Percentiles rank a stretch among this genome's conserved stretches.
Conservation (phyloP, 2,113 vertebrate genomes). For the Nannospalax galili region DNA sequence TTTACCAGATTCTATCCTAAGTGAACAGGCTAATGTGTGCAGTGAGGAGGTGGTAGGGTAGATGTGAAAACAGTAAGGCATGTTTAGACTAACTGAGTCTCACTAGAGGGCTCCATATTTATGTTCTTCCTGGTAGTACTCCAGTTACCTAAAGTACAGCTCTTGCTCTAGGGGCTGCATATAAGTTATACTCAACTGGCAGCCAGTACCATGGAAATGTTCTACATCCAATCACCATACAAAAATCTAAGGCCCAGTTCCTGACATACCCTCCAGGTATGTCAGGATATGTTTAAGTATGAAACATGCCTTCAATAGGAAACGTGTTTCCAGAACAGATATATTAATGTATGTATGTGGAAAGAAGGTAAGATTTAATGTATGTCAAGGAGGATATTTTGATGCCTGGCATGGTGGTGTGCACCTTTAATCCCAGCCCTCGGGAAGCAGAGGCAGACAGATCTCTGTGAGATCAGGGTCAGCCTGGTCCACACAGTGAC, state of each 20-base stretch:
- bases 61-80: not conserved
- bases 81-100: not conserved
- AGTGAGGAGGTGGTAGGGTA: not conserved
- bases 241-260: conserved; percentile 4
- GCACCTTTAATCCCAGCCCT: no score
- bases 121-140: not conserved
- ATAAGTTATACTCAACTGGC: not conserved
- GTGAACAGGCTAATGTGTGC: not conserved
- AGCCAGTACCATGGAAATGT: conserved; percentile 29
- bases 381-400: not conserved
- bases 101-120: not conserved
- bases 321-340: not conserved
- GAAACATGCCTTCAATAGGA: conserved; percentile 19
- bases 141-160: not conserved
- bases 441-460: no score
- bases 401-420: no score
- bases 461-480: no score
- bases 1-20: not conserved
- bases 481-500: no score
- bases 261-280: not conserved
- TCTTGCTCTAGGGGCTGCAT: not conserved
- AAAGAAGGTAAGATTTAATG: not conserved
- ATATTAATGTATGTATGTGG: conserved; percentile 3
- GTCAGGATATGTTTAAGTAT: not conserved
- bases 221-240: not conserved